Base-by-base conservation (phyloP, 2,888 invertebrate genomes). In the Chaetogeoica ovagalla region DNA sequence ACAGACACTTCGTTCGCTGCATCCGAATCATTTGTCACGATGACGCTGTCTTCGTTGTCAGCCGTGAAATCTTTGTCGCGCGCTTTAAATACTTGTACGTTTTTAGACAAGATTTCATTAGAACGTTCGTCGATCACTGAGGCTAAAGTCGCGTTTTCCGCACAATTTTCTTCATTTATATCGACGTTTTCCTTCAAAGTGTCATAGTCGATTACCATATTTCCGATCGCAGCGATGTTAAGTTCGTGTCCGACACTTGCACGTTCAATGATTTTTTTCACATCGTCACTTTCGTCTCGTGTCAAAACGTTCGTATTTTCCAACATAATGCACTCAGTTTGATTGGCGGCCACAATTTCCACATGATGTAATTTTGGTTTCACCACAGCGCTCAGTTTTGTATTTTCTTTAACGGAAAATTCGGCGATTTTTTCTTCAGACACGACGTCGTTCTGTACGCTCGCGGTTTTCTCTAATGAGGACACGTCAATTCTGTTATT, bases 171-270 rank as follows among this genome's bases (percentile, higher is more conserved):
- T 30, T 23, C 19, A 15, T 48, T 19, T 0, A 11, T 5, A 11
- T 13, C 48, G 48, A 13, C 48, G 17, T 37, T 57, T 30, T 71
- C 71, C 7, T 71, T 43, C 2, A 71, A 2, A 43, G 39, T 71
- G 13, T 71, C 79, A 5, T 55, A 71, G 17, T 70, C 59, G 1
- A 43, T 63, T 0, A 63, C 23, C 19, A 43, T 39, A 21, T 63
- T 63, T 30, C 63, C 70, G 1, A 71, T 65, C 0, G 65, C 63
- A 39, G 71, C 79, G 2, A 55, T 79, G 11, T 71, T 79, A 55
- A 79, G 15, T 39, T 79, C 79, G 11, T 62, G 63, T 23, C 71
- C 43, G 0, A 79, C n/a, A 17, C 1, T 4, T 13, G 57, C 70
- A 39, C 5, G 23, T n/a, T 63, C 63, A 4, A 23, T 19, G 3